Evolutionary conservation across 2,113 vertebrate genomes (phyloP), one percentile per base, ranked within the genome.

Genomic region (Brachypteracias leptosomus): DNA sequence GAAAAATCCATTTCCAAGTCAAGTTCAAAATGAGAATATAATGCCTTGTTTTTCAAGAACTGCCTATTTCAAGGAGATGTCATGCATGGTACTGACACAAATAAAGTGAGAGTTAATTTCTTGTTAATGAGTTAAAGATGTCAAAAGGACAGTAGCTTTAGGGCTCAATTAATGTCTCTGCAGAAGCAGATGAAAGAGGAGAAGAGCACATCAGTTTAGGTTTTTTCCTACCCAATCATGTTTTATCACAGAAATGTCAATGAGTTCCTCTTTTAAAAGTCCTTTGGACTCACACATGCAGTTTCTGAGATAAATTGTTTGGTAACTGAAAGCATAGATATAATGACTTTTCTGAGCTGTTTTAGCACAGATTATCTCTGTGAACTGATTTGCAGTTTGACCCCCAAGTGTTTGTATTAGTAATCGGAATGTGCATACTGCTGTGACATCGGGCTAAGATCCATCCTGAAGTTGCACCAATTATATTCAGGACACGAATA

Each of bases 81-180:
- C 78, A 38, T 80, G 19, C 33, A 47, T 49, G 21, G 13, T 76
- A 35, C 31, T 68, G 74, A 61, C 54, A 88, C 42, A 88, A 91
- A 76, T 70, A 70, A 88, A 85, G 33, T 70, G 74, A 89, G 66
- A 83, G 51, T 74, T 95, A 95, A 93, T 91, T 94, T 94, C 89
- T 87, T 66, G 11, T 75, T 91, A 83, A 85, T 65, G 24, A 89
- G 42, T 54, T 73, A 85, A 83, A 79, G 54, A 76, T 76, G 62
- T 70, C 89, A 88, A 76, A 83, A 1, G 7, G 31, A 57, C 62
- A 82, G 59, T 85, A 76, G 74, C 66, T 88, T 91, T 58, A 80
- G 54, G 93, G 71, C 58, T 95, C 71, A 85, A 47, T 93, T 91
- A 16, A 70, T 85, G 12, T 54, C 61, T 91, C 49, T 93, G 58